Conservation (phyloP, 2,113 vertebrate genomes). For the Azemiops feae region DNA sequence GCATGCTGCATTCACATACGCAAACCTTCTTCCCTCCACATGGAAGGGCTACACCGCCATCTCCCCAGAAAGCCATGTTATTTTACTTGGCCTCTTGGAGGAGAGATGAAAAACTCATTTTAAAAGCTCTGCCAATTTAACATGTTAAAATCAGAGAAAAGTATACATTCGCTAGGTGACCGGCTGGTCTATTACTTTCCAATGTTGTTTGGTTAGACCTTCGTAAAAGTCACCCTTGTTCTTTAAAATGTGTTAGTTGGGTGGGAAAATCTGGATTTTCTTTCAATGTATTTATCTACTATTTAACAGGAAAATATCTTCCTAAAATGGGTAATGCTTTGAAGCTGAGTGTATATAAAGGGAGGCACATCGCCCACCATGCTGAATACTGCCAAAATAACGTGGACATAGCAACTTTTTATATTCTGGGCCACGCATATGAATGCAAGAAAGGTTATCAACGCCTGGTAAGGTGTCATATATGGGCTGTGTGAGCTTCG, state of each 20-base stretch:
- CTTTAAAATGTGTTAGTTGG: background rate
- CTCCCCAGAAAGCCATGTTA: constrained; percentile 45
- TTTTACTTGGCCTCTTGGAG: constrained; percentile 63
- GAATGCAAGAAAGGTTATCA: background rate
- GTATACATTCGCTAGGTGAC: constrained; percentile 15
- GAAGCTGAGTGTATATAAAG: background rate
- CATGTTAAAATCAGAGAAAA: constrained; percentile 9
- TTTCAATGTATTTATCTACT: background rate
- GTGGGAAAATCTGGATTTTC: background rate
- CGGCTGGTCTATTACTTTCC: constrained; percentile 19
- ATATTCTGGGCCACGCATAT: background rate
- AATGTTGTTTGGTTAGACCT: constrained; percentile 34
- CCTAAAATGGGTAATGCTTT: background rate
- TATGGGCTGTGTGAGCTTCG: background rate
- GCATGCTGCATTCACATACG: constrained; percentile 59
- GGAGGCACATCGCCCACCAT: background rate
- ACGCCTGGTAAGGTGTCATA: background rate
- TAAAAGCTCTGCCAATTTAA: constrained; percentile 28
- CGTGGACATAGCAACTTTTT: background rate
- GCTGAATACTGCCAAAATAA: background rate
- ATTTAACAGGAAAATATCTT: background rate
- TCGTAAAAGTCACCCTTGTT: constrained; percentile 19
- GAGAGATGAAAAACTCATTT: constrained; percentile 53
- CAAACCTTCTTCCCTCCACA: constrained; percentile 22
- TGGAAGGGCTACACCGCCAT: constrained; percentile 53